Percentiles rank a stretch among this genome's conserved stretches.
These are phyloP conservation scores for Channa maculata DNA, from an alignment of 2,113 vertebrate genomes.

Conservation along the genomic window DNA sequence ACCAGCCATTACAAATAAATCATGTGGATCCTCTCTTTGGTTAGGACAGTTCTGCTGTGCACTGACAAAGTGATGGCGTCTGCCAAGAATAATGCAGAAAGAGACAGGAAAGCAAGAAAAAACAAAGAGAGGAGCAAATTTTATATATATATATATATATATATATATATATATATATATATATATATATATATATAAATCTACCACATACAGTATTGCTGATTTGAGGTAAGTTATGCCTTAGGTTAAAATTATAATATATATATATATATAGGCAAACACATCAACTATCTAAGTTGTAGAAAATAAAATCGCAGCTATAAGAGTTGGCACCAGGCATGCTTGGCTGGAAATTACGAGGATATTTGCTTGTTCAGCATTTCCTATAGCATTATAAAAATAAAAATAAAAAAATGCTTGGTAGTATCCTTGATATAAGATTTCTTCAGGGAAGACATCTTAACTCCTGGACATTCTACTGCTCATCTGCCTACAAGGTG, in stretches of 20 bases:
- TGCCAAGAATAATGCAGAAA: slow-evolving; percentile 40
- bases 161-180: too few species aligned
- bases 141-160: too few species aligned
- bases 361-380: slow-evolving; percentile 35
- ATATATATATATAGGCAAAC: too few species aligned
- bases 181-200: too few species aligned
- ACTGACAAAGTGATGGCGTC: slow-evolving; percentile 42
- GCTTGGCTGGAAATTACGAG: slow-evolving; percentile 20
- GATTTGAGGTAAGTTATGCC: too few species aligned
- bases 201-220: too few species aligned
- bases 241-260: too few species aligned
- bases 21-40: slow-evolving; percentile 54
- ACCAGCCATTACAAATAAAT: slow-evolving; percentile 58
- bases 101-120: neutral
- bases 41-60: slow-evolving; percentile 28
- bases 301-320: slow-evolving; percentile 25
- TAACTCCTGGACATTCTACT: neutral
- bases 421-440: neutral
- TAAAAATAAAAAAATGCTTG: neutral
- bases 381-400: neutral
- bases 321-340: neutral
- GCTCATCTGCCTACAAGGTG: neutral
- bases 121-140: too few species aligned
- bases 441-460: neutral
- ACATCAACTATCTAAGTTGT: neutral